Percentiles rank a stretch among this genome's conserved stretches.
These are phyloP conservation scores for Tachysurus vachellii DNA, from an alignment of 2,113 vertebrate species.

Conservation along the genomic window DNA sequence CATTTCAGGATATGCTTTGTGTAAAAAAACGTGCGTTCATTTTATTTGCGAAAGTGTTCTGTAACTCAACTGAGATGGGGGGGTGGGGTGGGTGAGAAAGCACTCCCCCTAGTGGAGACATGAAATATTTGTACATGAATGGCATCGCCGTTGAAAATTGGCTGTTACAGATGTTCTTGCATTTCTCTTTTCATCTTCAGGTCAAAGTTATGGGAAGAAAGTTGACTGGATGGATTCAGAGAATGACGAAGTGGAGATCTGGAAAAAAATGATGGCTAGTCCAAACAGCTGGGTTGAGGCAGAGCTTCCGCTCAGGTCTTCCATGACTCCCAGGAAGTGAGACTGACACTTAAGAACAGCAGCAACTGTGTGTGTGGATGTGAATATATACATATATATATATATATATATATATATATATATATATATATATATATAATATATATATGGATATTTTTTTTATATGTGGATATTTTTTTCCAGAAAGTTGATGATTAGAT, in stretches of 20 bases:
- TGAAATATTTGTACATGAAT: neutral
- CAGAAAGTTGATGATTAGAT: neutral
- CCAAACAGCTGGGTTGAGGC: constrained; percentile 59
- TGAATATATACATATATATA: no score
- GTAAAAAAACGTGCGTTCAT: neutral
- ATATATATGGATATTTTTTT: no score
- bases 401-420: no score
- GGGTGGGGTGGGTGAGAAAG: neutral
- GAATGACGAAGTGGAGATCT: constrained; percentile 57
- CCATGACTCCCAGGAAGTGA: constrained; percentile 57
- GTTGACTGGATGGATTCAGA: constrained; percentile 65
- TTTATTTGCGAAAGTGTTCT: neutral
- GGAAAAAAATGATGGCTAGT: constrained; percentile 58
- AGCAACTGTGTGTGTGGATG: no score
- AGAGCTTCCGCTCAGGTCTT: constrained; percentile 55
- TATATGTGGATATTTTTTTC: neutral
- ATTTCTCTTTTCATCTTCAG: constrained; percentile 33
- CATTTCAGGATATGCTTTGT: neutral
- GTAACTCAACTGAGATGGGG: neutral
- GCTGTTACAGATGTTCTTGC: no score
- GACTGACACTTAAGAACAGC: neutral
- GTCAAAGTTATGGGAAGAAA: constrained; percentile 59
- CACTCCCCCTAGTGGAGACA: neutral
- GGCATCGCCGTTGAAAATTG: no score
- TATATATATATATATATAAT: no score